A percentile compares a stretch with the other conserved stretches of the same genome.
phyloP scores from a whole-genome alignment of 37 sponge, comb jelly and placozoan genomes.

The Oscarella lobularis region DNA sequence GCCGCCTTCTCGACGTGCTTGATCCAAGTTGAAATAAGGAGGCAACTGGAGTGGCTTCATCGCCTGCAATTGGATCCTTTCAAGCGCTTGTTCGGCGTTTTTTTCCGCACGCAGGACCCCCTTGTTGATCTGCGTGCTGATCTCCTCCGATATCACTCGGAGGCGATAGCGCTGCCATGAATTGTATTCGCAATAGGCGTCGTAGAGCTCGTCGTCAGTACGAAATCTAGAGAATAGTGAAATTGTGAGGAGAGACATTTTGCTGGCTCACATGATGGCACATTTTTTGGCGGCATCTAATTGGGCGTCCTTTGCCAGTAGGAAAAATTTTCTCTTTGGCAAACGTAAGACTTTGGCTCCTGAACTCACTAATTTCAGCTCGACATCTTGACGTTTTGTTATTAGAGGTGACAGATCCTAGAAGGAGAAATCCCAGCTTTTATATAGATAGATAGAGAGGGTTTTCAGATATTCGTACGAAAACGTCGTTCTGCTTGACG shows the following conservation, averaged over 20 bases:
- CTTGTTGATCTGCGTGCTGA: background rate
- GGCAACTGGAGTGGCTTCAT: background rate
- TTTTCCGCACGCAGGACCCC: background rate
- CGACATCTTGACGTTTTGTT: too few relatives aligned
- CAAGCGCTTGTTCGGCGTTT: background rate
- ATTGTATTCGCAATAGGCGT: background rate
- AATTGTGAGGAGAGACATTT: background rate
- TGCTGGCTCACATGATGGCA: background rate
- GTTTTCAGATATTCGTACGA: too few relatives aligned
- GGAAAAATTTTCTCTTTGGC: background rate
- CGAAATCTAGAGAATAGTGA: background rate
- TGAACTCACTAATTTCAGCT: too few relatives aligned
- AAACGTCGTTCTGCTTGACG: too few relatives aligned
- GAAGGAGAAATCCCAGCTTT: too few relatives aligned
- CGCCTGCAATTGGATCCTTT: background rate
- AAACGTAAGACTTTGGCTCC: background rate
- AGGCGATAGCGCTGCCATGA: background rate
- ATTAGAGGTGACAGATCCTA: too few relatives aligned
- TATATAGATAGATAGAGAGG: too few relatives aligned
- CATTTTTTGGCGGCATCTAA: background rate
- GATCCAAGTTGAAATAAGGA: background rate
- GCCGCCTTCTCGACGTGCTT: background rate
- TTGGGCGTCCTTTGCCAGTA: background rate
- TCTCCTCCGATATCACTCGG: background rate
- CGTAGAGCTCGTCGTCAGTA: background rate